These are phyloP conservation scores for Gnathonemus echidnorhynchus DNA, from an alignment of 2,113 vertebrate genomes.

Conservation along the genomic window DNA sequence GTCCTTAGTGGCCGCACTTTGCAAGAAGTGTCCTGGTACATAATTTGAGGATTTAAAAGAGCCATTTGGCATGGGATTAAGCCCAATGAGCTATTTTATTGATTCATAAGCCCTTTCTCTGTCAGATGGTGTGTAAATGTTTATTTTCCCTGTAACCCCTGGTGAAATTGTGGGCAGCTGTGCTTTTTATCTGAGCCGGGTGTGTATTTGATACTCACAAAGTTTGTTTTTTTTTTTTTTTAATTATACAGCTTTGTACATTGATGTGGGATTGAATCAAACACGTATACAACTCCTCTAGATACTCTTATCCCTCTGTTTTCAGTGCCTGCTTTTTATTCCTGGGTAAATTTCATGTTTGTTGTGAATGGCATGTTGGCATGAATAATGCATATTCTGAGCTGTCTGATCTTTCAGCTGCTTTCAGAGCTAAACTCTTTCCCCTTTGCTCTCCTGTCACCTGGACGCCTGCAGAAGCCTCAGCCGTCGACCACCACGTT, in stretches of 20 bases:
- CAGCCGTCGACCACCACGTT: constrained; percentile 96
- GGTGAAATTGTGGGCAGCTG: background rate
- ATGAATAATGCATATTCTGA: background rate
- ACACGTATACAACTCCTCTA: background rate
- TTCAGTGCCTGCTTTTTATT: background rate
- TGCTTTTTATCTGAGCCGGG: background rate
- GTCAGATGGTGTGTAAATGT: background rate
- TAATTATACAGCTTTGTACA: background rate
- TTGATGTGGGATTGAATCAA: background rate
- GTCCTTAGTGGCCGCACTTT: background rate
- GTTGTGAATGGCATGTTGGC: background rate
- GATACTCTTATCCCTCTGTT: background rate
- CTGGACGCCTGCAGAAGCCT: constrained; percentile 61
- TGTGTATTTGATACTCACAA: background rate
- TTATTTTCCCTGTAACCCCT: background rate
- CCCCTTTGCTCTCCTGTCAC: constrained; percentile 24
- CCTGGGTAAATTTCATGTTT: background rate
- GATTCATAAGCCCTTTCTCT: background rate
- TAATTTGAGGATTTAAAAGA: background rate
- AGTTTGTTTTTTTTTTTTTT: background rate
- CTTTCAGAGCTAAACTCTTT: background rate
- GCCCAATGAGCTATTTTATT: background rate
- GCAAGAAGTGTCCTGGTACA: background rate
- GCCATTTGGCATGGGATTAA: background rate
- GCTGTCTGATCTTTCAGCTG: background rate